These are phyloP conservation scores for Dysidea cf. avara DNA, from an alignment of 37 sponge, comb jelly and placozoan species.

Conservation along the genomic window DNA sequence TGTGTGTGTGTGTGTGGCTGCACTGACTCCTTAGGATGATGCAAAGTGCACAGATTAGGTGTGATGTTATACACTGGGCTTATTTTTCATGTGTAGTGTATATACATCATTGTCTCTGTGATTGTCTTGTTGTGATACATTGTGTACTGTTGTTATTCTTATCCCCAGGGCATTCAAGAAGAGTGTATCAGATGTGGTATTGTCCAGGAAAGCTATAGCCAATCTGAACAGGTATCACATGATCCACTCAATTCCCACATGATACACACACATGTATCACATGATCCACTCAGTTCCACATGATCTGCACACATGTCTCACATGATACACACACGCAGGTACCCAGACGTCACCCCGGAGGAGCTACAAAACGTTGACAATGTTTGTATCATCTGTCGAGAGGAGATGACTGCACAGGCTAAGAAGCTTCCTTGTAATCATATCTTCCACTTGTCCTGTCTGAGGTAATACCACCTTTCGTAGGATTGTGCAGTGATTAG, in stretches of 20 bases:
- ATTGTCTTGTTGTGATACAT: slow-evolving; percentile 14
- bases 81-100: too few species aligned
- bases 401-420: slow-evolving; percentile 79
- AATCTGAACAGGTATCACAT: slow-evolving; percentile 84
- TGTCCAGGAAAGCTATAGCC: slow-evolving; percentile 83
- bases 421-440: slow-evolving; percentile 96
- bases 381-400: slow-evolving; percentile 94
- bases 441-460: slow-evolving; percentile 93
- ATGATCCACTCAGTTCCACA: background rate
- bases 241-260: background rate
- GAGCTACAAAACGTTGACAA: slow-evolving; percentile 75
- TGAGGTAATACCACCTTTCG: too few species aligned
- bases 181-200: slow-evolving; percentile 77
- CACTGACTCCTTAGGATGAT: too few species aligned
- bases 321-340: slow-evolving; percentile 22
- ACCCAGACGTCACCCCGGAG: slow-evolving; percentile 91
- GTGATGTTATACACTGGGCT: too few species aligned
- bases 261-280: slow-evolving; percentile 5
- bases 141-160: too few species aligned
- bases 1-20: too few species aligned
- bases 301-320: background rate
- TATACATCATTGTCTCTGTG: background rate
- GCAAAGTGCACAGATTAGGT: too few species aligned
- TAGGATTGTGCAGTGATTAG: too few species aligned
- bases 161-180: slow-evolving; percentile 79